phyloP scores from a whole-genome alignment of 2,113 vertebrate genomes.

The Ptilorrhoa leucosticta region DNA sequence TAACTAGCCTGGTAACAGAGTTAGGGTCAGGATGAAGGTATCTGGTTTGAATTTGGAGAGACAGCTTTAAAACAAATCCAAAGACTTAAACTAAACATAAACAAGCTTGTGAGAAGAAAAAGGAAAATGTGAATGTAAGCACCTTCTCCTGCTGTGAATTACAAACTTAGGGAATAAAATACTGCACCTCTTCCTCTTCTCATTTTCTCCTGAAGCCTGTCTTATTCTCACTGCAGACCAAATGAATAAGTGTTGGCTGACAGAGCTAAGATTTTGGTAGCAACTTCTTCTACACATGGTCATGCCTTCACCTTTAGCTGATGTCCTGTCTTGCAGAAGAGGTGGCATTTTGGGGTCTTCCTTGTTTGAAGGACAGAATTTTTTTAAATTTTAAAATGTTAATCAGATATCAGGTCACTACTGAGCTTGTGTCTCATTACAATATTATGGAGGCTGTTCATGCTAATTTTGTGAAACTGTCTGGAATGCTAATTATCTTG shows the following conservation, averaged over 20 bases:
- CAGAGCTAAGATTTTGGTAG: neutral
- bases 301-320: neutral
- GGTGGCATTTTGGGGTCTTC: conserved; percentile 22
- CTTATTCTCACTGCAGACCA: neutral
- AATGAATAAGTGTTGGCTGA: neutral
- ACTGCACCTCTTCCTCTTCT: neutral
- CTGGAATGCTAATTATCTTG: neutral
- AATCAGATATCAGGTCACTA: neutral
- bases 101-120: neutral
- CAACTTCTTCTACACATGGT: neutral
- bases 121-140: neutral
- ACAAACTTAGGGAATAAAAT: neutral
- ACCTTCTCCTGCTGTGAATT: neutral
- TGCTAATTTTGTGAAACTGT: neutral
- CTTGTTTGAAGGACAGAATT: neutral
- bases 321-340: neutral
- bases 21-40: neutral
- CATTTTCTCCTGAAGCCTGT: neutral
- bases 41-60: neutral
- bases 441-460: neutral
- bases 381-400: neutral
- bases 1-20: neutral
- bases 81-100: neutral
- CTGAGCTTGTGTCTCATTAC: neutral
- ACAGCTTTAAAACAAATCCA: neutral